Conservation (phyloP, 2,797 vertebrate species). For the Lacerta viridis region DNA sequence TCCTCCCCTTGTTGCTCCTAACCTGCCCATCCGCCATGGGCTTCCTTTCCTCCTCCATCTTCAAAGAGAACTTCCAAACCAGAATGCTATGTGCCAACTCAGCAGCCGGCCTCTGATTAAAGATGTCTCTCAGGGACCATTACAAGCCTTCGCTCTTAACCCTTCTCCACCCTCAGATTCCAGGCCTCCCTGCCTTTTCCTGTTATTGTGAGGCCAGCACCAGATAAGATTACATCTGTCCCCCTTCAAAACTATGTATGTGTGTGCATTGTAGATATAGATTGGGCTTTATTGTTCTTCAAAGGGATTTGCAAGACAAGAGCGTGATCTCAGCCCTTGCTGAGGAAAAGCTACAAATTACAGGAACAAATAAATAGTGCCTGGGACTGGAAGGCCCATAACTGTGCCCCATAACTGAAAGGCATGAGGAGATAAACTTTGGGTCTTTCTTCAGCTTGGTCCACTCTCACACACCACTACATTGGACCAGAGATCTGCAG, state of each 20-base stretch:
- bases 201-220: constrained; percentile 75
- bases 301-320: constrained; percentile 61
- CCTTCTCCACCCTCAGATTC: constrained; percentile 49
- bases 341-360: background rate
- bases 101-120: constrained; percentile 63
- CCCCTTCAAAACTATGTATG: constrained; percentile 52
- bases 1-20: background rate
- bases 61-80: constrained; percentile 33
- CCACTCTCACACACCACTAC: background rate
- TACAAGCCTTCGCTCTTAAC: constrained; percentile 35
- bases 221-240: constrained; percentile 72
- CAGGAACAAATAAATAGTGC: constrained; percentile 1
- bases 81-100: constrained; percentile 39
- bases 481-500: background rate
- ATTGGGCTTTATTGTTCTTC: constrained; percentile 64
- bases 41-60: background rate
- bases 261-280: constrained; percentile 33
- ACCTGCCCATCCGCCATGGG: accelerated
- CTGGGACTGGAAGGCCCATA: background rate
- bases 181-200: constrained; percentile 78
- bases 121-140: constrained; percentile 44
- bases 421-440: accelerated
- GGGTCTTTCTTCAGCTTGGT: accelerated
- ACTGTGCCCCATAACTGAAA: constrained; percentile 17
- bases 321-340: constrained; percentile 36